Evolutionary conservation across 1,140 invertebrate genomes (phyloP), one percentile per base, ranked within the genome.

Genomic region (Teleopsis dalmanni): DNA sequence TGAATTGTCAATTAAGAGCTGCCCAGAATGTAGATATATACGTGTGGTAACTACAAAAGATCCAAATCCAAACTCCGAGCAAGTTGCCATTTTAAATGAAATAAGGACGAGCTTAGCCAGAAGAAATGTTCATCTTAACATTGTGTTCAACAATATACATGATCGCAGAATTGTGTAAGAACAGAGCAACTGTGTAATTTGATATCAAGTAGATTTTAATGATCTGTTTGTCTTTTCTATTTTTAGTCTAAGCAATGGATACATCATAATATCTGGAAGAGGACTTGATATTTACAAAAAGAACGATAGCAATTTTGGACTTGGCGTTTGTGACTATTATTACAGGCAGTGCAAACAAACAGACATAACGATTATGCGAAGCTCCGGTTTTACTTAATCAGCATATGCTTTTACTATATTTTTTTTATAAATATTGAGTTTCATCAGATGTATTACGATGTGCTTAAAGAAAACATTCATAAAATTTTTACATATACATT

Each of bases 241-340:
- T 78, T 80, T 50, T 67, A 93, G 90, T 54, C 75, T 95, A 47
- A 87, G 85, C 70, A 92, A 85, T 64, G 92, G 91, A 2, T 95
- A 89, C 87, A 81, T 94, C 13, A 85, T 95, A 23, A 95, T 95
- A 79, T 92, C 95, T 54, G 92, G 92, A n/a, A 75, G 92, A 59
- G 92, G 93, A 4, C 66, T 96, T 48, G 88, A 95, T 65, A 89
- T 89, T 62, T 96, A 87, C 64, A 94, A 91, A 74, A 70, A 84
- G 3, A 75, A 83, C 1, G 79, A 81, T 44, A 80, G 80, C 45
- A 84, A 88, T 63, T 88, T 88, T 62, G 77, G 77, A 11, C 72
- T 95, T 16, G 93, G 92, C 10, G 75, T 79, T 47, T 84, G 76
- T 65, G 88, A 96, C 65, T 75, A 88, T 53, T 84, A 89, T 64